Evolutionary conservation across 2,113 vertebrate species (phyloP).

Genomic region (Rhombomys opimus): DNA sequence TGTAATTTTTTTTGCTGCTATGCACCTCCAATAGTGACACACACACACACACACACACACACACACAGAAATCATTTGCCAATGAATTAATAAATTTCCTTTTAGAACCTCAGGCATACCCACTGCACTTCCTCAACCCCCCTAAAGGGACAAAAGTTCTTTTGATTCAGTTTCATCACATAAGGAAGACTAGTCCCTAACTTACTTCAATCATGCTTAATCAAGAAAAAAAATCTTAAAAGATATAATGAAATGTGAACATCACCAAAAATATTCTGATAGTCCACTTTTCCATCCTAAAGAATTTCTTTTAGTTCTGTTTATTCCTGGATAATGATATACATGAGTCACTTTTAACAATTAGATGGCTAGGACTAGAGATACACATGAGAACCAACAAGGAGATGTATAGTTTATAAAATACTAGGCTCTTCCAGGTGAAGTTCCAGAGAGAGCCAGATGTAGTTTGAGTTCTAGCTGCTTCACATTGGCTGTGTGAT

Average conservation of each 20-base stretch:
- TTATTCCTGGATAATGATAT: neutral
- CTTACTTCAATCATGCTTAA: neutral
- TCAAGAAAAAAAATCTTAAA: neutral
- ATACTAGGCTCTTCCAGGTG: neutral
- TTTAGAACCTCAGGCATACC: neutral
- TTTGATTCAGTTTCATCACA: neutral
- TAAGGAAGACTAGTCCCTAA: neutral
- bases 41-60: neutral
- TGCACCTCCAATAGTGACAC: neutral
- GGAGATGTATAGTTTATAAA: neutral
- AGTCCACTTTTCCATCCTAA: neutral
- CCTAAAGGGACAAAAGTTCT: neutral
- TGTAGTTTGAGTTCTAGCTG: neutral
- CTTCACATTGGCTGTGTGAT: neutral
- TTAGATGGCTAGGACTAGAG: neutral
- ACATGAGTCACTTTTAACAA: neutral
- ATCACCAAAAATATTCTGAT: neutral
- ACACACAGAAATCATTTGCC: neutral
- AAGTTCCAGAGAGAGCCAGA: neutral
- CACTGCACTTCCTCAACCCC: neutral
- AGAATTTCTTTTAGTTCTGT: neutral
- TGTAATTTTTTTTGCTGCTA: neutral
- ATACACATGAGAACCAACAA: neutral
- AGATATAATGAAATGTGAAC: neutral
- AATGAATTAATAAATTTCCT: neutral